These are phyloP conservation scores for Oscarella lobularis DNA, from an alignment of 37 sponge, comb jelly and placozoan species.

Conservation along the genomic window DNA sequence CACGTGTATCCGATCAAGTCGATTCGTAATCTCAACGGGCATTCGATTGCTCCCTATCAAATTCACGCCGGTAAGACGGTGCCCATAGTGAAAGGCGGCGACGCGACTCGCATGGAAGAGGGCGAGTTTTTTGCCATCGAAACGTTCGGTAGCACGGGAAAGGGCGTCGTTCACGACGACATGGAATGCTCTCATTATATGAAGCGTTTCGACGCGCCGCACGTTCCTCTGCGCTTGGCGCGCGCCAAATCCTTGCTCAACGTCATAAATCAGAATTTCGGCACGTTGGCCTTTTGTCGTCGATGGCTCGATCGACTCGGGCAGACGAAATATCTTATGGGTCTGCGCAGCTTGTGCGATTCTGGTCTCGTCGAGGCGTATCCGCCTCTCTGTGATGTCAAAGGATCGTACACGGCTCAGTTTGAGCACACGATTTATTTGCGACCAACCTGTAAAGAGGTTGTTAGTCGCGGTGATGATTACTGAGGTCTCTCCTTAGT, in stretches of 20 bases:
- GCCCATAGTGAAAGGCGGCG: conserved; percentile 89
- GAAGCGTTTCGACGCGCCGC: conserved; percentile 92
- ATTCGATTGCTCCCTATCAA: conserved; percentile 63
- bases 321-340: conserved; percentile 89
- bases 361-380: conserved; percentile 80
- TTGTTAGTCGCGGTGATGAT: conserved; percentile 85
- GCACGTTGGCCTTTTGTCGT: conserved; percentile 90
- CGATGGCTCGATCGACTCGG: conserved; percentile 90
- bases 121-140: conserved; percentile 98
- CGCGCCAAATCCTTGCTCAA: conserved; percentile 68
- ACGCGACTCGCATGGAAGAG: conserved; percentile 90
- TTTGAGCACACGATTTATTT: conserved; percentile 94
- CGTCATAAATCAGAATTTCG: conserved; percentile 91
- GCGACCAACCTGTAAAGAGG: conserved; percentile 94
- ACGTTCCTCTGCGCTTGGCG: conserved; percentile 74
- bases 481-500: conserved; percentile 26
- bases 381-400: conserved; percentile 91
- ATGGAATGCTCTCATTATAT: conserved; percentile 99
- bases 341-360: conserved; percentile 84
- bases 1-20: conserved; percentile 56
- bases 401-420: conserved; percentile 93
- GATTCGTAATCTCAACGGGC: conserved; percentile 50
- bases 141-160: conserved; percentile 94
- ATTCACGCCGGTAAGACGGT: conserved; percentile 99
- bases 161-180: conserved; percentile 93